A percentile compares a stretch with the other conserved stretches of the same genome.
Conservation (phyloP, 2,113 vertebrate species). For the Benitochromis conjunctus region DNA sequence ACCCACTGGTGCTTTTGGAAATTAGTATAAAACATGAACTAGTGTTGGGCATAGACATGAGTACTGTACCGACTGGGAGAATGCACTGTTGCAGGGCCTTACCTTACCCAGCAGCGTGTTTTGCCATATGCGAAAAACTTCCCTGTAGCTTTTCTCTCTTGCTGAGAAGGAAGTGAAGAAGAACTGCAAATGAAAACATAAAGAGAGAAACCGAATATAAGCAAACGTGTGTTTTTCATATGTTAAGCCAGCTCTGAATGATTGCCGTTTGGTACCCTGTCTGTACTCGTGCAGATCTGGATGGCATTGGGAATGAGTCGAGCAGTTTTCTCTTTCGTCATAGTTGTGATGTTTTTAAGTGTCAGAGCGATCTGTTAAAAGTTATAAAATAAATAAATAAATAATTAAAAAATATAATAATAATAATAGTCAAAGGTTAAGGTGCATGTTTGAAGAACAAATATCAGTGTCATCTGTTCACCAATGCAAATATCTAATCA, state of each 20-base stretch:
- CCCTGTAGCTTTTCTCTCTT: constrained; percentile 88
- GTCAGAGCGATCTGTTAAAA: constrained; percentile 78
- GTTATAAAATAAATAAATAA: no score
- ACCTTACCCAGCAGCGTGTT: constrained; percentile 88
- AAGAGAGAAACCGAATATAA: not conserved
- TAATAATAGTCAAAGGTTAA: not conserved
- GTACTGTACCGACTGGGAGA: not conserved
- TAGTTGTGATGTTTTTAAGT: constrained; percentile 81
- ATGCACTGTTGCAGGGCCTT: not conserved
- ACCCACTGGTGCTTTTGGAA: not conserved
- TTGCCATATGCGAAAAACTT: constrained; percentile 91
- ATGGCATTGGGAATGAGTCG: constrained; percentile 92
- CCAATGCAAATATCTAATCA: not conserved
- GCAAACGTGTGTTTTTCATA: not conserved
- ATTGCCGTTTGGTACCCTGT: constrained; percentile 76
- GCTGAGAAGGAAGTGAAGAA: constrained; percentile 91
- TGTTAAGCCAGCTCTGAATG: not conserved
- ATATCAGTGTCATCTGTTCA: not conserved
- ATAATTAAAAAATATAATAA: no score
- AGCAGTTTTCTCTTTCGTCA: constrained; percentile 91
- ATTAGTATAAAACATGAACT: not conserved
- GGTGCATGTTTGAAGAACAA: not conserved
- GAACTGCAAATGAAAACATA: constrained; percentile 65
- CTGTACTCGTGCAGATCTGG: constrained; percentile 81
- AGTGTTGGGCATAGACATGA: not conserved